Base-by-base conservation (phyloP, 2,113 vertebrate species). In the rabbit (Oryctolagus cuniculus) region DNA sequence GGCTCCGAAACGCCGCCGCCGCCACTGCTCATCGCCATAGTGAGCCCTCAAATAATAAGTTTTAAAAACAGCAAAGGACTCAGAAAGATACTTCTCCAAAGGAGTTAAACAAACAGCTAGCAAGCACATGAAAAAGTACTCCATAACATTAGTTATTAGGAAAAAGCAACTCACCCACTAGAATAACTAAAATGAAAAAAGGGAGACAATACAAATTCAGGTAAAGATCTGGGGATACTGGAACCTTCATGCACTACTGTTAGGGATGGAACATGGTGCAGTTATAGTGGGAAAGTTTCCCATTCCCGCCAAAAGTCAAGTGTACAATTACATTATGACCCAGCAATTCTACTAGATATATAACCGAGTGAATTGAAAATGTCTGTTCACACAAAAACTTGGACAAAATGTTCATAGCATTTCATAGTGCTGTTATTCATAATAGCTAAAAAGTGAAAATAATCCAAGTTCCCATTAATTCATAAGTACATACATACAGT, bases 331-430 rank as follows among this genome's bases (percentile, higher is more conserved):
- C 51, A 44, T 64, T 53, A 34, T 91, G 49, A 82, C 64, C 63
- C 36, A 80, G 34, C 53, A 93, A 73, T 86, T 79, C 51, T 29
- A 73, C 61, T 85, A 89, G 51, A 6, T 22, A 64, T 44, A 55
- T 66, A 66, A 38, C 16, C 38, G 79, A 93, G n/a, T 83, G 70
- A 90, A 72, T 4, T 88, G 51, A 92, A 87, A 88, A 83, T 53
- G 53, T 80, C 53, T 31, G 53, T 31, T 89, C 38, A 66, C 34
- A 92, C 34, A 64, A 95, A 90, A 87, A 79, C 17, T 24, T 89
- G 8, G 69, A 67, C 21, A 69, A 89, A 74, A 66, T 73, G 27
- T 73, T 84, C 58, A 75, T 31, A 87, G 58, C 64, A 80, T 72
- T 79, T 55, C 19, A 61, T 13, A 93, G 38, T 15, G 12, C 67